phyloP scores from a whole-genome alignment of 1,140 invertebrate genomes.

The Prorops nasuta region DNA sequence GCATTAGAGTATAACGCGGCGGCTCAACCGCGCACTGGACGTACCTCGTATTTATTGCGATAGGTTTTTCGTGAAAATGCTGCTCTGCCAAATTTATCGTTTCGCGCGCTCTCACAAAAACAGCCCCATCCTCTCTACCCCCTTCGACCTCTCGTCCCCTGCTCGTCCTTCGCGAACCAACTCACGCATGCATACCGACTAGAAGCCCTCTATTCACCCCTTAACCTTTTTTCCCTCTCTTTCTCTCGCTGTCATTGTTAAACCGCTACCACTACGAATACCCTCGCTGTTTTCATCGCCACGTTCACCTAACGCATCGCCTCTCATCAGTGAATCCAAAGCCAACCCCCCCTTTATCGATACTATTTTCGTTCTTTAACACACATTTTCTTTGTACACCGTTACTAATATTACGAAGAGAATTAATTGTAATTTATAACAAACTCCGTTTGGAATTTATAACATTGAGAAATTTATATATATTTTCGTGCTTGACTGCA shows the following conservation, averaged over 20 bases:
- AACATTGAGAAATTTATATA: too few species aligned
- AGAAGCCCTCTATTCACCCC: neutral
- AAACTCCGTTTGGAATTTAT: too few species aligned
- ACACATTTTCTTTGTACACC: neutral
- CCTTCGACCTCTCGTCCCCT: conserved; percentile 15
- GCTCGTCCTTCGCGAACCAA: conserved; percentile 1
- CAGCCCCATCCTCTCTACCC: conserved; percentile 18
- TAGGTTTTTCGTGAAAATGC: conserved; percentile 49
- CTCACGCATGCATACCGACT: neutral
- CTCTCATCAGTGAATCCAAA: conserved; percentile 21
- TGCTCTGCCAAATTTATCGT: conserved; percentile 47
- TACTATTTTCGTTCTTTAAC: neutral
- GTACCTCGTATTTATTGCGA: conserved; percentile 53
- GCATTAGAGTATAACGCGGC: conserved; percentile 48
- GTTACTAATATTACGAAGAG: neutral
- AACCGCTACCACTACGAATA: too few species aligned
- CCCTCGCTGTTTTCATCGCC: too few species aligned
- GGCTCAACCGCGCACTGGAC: conserved; percentile 34
- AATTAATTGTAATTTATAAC: too few species aligned
- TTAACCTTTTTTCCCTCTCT: conserved; percentile 13
- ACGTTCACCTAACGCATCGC: too few species aligned
- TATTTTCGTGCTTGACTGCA: too few species aligned
- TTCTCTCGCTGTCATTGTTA: too few species aligned
- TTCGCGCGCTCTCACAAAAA: conserved; percentile 41
- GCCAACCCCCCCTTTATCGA: neutral